phyloP scores from a whole-genome alignment of 2,888 invertebrate genomes.

The Brachylomia viminalis region DNA sequence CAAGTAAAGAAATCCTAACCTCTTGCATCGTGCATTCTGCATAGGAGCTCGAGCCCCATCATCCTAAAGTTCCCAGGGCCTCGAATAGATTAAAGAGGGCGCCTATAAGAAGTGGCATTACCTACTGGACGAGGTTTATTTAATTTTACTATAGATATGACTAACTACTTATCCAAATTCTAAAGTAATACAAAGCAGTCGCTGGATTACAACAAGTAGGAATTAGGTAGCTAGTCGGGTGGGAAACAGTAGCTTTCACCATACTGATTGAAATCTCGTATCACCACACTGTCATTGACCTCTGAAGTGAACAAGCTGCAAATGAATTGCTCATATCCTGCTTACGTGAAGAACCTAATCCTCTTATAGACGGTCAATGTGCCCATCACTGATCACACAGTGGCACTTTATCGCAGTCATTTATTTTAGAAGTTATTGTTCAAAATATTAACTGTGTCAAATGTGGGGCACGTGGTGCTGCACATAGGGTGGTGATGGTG shows the following conservation, averaged over 20 bases:
- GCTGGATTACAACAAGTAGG: neutral
- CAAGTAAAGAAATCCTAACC: no score
- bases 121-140: neutral
- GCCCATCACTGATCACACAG: constrained; percentile 63
- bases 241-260: constrained; percentile 49
- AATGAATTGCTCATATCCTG: constrained; percentile 85
- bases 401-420: constrained; percentile 61
- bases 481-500: constrained; percentile 69
- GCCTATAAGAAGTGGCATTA: neutral
- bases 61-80: no score
- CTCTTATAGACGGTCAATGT: constrained; percentile 72
- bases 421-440: constrained; percentile 49
- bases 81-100: no score
- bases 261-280: constrained; percentile 64
- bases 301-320: constrained; percentile 74
- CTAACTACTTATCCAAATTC: neutral
- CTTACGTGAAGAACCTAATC: constrained; percentile 71
- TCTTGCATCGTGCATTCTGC: no score
- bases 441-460: constrained; percentile 74
- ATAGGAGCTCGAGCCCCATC: no score
- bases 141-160: neutral
- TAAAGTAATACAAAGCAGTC: neutral
- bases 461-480: constrained; percentile 79
- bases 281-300: constrained; percentile 83
- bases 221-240: neutral